These are phyloP conservation scores for Poeciliopsis gracilis DNA, from an alignment of 2,797 vertebrate species.

Conservation along the genomic window DNA sequence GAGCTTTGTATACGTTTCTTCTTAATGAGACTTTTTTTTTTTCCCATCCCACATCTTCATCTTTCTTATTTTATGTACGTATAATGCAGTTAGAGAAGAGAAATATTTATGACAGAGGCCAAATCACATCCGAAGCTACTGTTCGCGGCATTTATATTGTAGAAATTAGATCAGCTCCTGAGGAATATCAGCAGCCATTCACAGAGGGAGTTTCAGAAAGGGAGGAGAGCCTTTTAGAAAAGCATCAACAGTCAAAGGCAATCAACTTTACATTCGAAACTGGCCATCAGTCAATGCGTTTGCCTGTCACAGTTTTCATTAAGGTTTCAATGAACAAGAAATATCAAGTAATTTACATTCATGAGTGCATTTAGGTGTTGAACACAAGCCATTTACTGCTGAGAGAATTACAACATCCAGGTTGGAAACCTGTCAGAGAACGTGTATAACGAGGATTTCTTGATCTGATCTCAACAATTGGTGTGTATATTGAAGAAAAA, in stretches of 20 bases:
- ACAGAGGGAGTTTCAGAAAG: constrained; percentile 17
- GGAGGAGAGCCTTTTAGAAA: constrained; percentile 27
- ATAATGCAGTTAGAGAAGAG: constrained; percentile 47
- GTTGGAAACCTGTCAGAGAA: neutral
- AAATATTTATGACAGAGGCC: constrained; percentile 47
- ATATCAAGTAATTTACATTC: neutral
- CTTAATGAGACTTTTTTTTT: neutral
- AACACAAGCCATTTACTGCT: neutral
- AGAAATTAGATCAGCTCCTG: constrained; percentile 45
- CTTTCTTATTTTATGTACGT: constrained; percentile 33
- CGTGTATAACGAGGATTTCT: neutral
- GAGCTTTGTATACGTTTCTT: neutral
- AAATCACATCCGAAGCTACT: constrained; percentile 36
- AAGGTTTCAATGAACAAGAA: constrained; percentile 6
- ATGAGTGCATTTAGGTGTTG: constrained; percentile 4
- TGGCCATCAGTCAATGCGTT: neutral
- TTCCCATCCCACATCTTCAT: constrained; percentile 27
- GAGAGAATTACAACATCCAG: neutral
- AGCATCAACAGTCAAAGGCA: constrained; percentile 24
- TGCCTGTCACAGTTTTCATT: neutral
- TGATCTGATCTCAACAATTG: neutral
- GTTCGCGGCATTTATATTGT: constrained; percentile 31
- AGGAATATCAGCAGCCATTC: constrained; percentile 32
- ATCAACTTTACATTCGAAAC: constrained; percentile 7
- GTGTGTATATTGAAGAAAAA: neutral